Conservation (phyloP, 2,888 invertebrate genomes). For the Drosophila koepferae region DNA sequence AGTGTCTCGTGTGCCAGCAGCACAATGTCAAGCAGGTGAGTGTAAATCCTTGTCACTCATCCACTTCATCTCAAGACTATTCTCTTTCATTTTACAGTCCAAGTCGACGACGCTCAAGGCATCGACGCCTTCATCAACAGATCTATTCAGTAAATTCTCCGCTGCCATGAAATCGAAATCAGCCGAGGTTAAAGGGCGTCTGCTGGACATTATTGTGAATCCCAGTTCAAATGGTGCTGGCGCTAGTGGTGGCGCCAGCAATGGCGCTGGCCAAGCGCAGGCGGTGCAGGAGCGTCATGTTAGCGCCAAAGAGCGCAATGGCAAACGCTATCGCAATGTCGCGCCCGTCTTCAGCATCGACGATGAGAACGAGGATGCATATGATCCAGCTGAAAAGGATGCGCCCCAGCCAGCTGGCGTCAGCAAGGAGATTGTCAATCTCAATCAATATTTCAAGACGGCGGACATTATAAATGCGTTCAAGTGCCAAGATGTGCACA, state of each 20-base stretch:
- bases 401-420: constrained; percentile 87
- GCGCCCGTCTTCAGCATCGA: constrained; percentile 97
- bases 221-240: constrained; percentile 85
- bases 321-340: constrained; percentile 95
- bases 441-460: constrained; percentile 92
- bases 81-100: constrained; percentile 30
- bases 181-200: constrained; percentile 95
- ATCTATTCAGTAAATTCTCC: constrained; percentile 93
- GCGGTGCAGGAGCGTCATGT: constrained; percentile 90
- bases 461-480: constrained; percentile 94
- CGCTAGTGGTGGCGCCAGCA: constrained; percentile 17
- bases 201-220: constrained; percentile 97
- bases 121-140: constrained; percentile 86
- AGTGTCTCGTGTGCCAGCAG: constrained; percentile 92
- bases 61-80: neutral
- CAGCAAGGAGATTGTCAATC: constrained; percentile 91
- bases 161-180: constrained; percentile 96
- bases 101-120: constrained; percentile 51
- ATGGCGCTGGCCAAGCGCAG: constrained; percentile 71
- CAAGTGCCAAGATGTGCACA: constrained; percentile 96
- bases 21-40: constrained; percentile 68
- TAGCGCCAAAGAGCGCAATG: constrained; percentile 92
- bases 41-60: neutral
- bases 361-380: constrained; percentile 90
- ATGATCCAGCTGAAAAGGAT: constrained; percentile 63